Evolutionary conservation across 2,113 vertebrate species (phyloP), one percentile per base, ranked within the genome.

Genomic region (Zapornia atra): DNA sequence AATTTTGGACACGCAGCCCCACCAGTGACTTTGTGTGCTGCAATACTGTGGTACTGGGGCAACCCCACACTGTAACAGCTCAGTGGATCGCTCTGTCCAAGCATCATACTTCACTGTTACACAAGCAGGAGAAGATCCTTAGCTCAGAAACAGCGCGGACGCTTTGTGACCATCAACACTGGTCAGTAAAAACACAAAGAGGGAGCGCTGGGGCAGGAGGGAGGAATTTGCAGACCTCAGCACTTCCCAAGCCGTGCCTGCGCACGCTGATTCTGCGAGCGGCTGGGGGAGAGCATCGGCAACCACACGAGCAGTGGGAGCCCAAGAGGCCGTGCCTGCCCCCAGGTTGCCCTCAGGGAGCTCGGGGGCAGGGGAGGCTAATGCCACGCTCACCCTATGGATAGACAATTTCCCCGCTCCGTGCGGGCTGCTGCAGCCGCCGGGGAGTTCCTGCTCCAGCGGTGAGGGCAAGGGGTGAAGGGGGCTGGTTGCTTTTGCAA

Each of bases 401-500:
- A 4, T 53, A 88, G 75, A 63, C 4, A 11, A 61, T 88, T 94
- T 91, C 69, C 86, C 72, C 2, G 1, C 83, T 68, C 79, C 6
- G 11, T 5, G 5, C 40, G 46, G 64, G 86, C 80, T 79, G 80
- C 80, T 19, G 71, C 65, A 69, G 72, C 91, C 34, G 0, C 82
- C 8, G 1, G 88, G 76, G 90, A 94, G 94, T 93, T 96, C 95
- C 93, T 94, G 86, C 86, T 96, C 86, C 94, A 72, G 91, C 20
- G 0, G 92, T 5, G 92, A 95, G 94, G 94, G 92, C 96, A 97
- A 90, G 80, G 92, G 92, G 96, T 92, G 88, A 96, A 90, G 44
- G 90, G 69, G 56, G 61, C 69, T 57, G 86, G 36, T 76, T 95
- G 83, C 64, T 96, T 96, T 86, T 96, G 94, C 94, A 95, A 93